Evolutionary conservation across 1,140 invertebrate species (phyloP), one percentile per base, ranked within the genome.

Genomic region (Hydropsyche tenuis): DNA sequence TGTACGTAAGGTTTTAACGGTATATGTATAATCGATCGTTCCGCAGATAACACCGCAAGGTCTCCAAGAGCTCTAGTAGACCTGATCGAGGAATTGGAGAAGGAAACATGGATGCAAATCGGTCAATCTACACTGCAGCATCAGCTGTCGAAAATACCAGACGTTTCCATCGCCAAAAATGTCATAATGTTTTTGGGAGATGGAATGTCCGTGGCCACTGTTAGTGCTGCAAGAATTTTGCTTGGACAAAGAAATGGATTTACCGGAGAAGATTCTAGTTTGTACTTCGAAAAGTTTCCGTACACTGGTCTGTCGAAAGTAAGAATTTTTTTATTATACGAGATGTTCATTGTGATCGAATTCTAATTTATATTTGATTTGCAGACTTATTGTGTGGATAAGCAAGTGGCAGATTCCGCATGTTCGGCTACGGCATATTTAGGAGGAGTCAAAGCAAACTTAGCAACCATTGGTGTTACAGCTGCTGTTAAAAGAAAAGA

Each of bases 351-450:
- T 25, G 20, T 5, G n/a, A 30, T 25, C 1, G 25, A 12, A 60
- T 25, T 9, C 23, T 11, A 60, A 12, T 25, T 71, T 42, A 4
- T 53, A 56, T 53, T 63, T 73, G 16, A 63, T 66, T 80, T 81
- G 11, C 75, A 94, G 91, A 94, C 93, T 0, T 95, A 94, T 81
- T 93, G 90, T 80, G 85, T 91, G 9, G 87, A 94, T 81, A 85
- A 85, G 1, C 92, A 94, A 86, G 86, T 90, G 6, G 86, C 93
- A 0, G 93, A 95, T 80, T 94, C 92, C 0, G 93, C 94, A 0
- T 93, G 90, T 70, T 90, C 92, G 0, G 81, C 87, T 5, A 96
- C 94, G 0, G 94, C 94, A 0, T 93, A 93, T 75, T 81, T 96
- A 22, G 86, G 88, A 20, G 95, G 95, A 0, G 89, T 94, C 0